Percentiles rank a stretch among this genome's conserved stretches.
Evolutionary conservation across 2,888 invertebrate species (phyloP).

Genomic region (Oscheius onirici): DNA sequence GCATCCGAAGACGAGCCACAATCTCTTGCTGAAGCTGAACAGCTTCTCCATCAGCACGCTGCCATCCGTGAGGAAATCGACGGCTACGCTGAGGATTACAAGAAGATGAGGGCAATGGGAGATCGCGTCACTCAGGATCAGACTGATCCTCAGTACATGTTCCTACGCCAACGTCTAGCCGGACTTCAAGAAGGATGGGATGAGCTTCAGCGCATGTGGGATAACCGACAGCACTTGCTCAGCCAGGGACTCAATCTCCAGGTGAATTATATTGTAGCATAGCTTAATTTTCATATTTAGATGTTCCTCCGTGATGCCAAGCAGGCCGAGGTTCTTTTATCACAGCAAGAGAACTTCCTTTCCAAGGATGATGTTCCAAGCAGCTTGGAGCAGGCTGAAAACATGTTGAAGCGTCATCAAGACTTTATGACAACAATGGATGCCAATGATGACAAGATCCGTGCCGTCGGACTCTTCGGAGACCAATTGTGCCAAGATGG

Average conservation of each 20-base stretch:
- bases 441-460: conserved; percentile 99
- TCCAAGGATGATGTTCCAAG: conserved; percentile 85
- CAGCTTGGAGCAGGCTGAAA: conserved; percentile 92
- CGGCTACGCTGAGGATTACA: conserved; percentile 92
- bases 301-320: conserved; percentile 94
- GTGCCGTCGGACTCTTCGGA: conserved; percentile 89
- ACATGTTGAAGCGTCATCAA: conserved; percentile 94
- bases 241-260: conserved; percentile 94
- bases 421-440: conserved; percentile 99
- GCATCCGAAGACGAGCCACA: conserved; percentile 95
- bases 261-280: conserved; percentile 43
- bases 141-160: conserved; percentile 99
- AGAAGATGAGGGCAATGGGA: conserved; percentile 99
- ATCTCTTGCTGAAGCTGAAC: conserved; percentile 93
- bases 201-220: conserved; percentile 99
- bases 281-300: conserved; percentile 56
- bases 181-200: conserved; percentile 99
- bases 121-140: conserved; percentile 87
- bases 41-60: conserved; percentile 94
- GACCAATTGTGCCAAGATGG: conserved; percentile 88
- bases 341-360: conserved; percentile 96
- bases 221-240: conserved; percentile 91
- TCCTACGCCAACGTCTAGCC: conserved; percentile 93
- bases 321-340: conserved; percentile 92
- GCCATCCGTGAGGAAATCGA: conserved; percentile 98